Evolutionary conservation across 2,888 invertebrate genomes (phyloP), one percentile per base, ranked within the genome.

Genomic region (Aspidapion aeneum): DNA sequence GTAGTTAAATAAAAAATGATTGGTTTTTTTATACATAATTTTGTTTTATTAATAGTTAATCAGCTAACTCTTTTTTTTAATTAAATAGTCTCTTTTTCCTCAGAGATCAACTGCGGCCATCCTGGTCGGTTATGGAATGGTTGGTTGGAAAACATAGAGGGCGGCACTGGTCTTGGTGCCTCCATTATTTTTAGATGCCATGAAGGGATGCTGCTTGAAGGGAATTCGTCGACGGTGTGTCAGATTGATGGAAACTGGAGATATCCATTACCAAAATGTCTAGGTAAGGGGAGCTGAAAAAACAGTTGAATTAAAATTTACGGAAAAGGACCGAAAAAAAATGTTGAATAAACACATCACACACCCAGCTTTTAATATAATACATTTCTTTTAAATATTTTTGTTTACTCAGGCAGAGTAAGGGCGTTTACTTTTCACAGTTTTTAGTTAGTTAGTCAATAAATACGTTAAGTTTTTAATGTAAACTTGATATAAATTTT

Each of bases 91-190:
- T 52, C 17, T 52, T 19, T 52, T 18, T 52, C 52, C 17, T 52
- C 83, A 95, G 98, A 98, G 84, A 97, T 99, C 74, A 94, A 98
- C 82, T 99, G 98, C 81, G 96, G 96, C 0, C 90, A 92, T 73
- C 96, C 98, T 0, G 96, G 96, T 1, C 87, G 91, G 57, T 86
- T 99, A 7, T 94, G 93, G 86, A 98, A 99, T 77, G 98, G 99
- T 1, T 98, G 96, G 92, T 85, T 90, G 73, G 94, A 95, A 81
- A 94, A 94, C 77, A 91, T 93, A 64, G 93, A 94, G 71, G 87
- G 87, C 35, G 95, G 94, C 21, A 96, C 96, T 1, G 94, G 93
- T 0, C 83, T 96, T 21, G 97, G 97, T 0, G 93, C 96, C 0
- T 93, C 94, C 66, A 88, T 97, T 66, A 94, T 95, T 74, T 98